Evolutionary conservation across 2,113 vertebrate species (phyloP).

Genomic region (Podarcis raffonei): DNA sequence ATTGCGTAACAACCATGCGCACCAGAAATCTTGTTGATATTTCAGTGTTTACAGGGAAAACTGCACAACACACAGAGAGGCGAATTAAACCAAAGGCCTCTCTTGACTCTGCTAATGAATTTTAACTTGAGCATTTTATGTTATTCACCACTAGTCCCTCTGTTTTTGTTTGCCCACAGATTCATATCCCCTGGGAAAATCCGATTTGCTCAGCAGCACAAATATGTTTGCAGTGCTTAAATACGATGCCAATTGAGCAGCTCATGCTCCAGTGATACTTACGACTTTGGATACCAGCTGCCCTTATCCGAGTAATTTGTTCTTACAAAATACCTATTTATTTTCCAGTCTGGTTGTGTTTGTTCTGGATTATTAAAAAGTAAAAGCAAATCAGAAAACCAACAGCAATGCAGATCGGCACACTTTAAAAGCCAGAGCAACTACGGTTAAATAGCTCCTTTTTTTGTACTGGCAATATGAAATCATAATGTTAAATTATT

Average conservation of each 20-base stretch:
- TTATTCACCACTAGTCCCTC: conserved; percentile 57
- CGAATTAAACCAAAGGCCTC: neutral
- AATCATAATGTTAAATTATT: neutral
- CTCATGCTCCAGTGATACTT: conserved; percentile 29
- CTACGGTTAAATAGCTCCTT: conserved; percentile 21
- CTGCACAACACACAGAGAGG: neutral
- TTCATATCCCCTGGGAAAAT: conserved; percentile 56
- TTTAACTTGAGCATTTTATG: conserved; percentile 49
- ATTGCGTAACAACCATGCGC: neutral
- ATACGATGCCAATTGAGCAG: conserved; percentile 58
- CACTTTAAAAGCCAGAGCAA: conserved; percentile 24
- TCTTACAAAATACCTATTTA: conserved; percentile 12
- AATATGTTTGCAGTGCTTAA: conserved; percentile 63
- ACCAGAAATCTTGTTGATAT: neutral
- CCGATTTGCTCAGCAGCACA: conserved; percentile 66
- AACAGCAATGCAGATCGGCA: conserved; percentile 28
- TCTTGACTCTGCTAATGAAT: conserved; percentile 6
- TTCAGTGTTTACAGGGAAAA: neutral
- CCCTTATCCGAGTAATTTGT: conserved; percentile 48
- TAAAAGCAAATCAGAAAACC: conserved; percentile 11
- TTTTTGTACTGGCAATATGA: conserved; percentile 37
- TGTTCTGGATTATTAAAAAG: conserved; percentile 40
- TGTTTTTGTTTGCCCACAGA: conserved; percentile 64
- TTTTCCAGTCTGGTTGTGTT: conserved; percentile 46
- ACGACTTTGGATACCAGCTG: conserved; percentile 54